Conservation (phyloP, 2,113 vertebrate species). For the Montifringilla adamsi region DNA sequence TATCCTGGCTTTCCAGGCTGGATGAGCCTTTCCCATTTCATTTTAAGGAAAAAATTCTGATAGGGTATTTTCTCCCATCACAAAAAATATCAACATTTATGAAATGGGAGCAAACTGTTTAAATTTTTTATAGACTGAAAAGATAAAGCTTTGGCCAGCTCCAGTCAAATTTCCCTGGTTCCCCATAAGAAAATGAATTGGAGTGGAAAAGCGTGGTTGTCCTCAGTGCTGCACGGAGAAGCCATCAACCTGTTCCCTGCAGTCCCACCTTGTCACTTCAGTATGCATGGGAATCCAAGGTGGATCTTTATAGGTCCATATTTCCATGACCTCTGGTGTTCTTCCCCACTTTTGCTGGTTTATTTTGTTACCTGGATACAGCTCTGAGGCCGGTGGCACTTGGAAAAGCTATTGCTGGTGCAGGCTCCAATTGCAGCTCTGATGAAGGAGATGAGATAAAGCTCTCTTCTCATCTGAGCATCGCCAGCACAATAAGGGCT, state of each 20-base stretch:
- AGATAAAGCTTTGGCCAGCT: conserved; percentile 21
- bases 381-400: neutral
- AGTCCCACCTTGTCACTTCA: conserved; percentile 19
- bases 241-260: neutral
- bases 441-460: conserved; percentile 16
- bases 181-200: conserved; percentile 34
- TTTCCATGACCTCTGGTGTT: neutral
- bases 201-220: neutral
- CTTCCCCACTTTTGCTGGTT: conserved; percentile 12
- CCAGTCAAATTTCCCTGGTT: conserved; percentile 45
- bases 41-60: neutral
- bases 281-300: neutral
- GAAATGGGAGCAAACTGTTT: conserved; percentile 36
- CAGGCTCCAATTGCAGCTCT: neutral
- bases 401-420: neutral
- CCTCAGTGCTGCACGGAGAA: neutral
- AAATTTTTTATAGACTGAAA: conserved; percentile 54
- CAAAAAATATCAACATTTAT: conserved; percentile 12
- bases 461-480: neutral
- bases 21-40: neutral
- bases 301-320: neutral
- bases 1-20: neutral
- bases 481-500: neutral
- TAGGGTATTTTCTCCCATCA: neutral
- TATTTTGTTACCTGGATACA: conserved; percentile 24